Conservation (phyloP, 2,888 invertebrate genomes). For the Apoda limacodes region DNA sequence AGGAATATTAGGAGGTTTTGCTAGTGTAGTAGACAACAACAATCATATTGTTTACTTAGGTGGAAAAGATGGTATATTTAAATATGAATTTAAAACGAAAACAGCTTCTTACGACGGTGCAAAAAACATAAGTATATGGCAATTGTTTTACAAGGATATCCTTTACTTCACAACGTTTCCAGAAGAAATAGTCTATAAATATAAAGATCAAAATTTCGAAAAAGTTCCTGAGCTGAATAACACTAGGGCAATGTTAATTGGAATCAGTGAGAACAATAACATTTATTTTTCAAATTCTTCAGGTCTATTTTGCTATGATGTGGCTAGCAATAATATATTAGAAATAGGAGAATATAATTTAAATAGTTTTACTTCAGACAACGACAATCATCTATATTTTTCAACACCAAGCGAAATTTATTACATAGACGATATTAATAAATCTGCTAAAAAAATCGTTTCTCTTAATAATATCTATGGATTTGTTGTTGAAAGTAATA, state of each 20-base stretch:
- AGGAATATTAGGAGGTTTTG: slow-evolving; percentile 37
- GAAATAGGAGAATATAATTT: slow-evolving; percentile 21
- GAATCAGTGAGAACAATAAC: slow-evolving; percentile 21
- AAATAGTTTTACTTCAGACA: slow-evolving; percentile 23
- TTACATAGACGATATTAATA: slow-evolving; percentile 18
- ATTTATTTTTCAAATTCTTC: slow-evolving; percentile 25
- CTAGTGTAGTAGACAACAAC: slow-evolving; percentile 33
- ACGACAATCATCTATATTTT: slow-evolving; percentile 25
- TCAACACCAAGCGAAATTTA: slow-evolving; percentile 24
- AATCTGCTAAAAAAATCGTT: slow-evolving; percentile 7
- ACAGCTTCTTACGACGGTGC: slow-evolving; percentile 25
- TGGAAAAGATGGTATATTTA: slow-evolving; percentile 38
- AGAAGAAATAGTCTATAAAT: slow-evolving; percentile 19
- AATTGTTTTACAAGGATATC: slow-evolving; percentile 42
- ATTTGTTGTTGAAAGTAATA: slow-evolving; percentile 22
- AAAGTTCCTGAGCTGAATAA: slow-evolving; percentile 18
- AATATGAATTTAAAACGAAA: slow-evolving; percentile 31
- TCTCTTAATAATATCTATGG: slow-evolving; percentile 18
- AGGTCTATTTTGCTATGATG: slow-evolving; percentile 21
- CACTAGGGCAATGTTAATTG: slow-evolving; percentile 22
- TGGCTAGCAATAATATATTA: slow-evolving; percentile 9
- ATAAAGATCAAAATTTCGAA: slow-evolving; percentile 14
- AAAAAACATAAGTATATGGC: slow-evolving; percentile 38
- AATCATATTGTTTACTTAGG: slow-evolving; percentile 39
- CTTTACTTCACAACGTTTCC: slow-evolving; percentile 40